These are phyloP conservation scores for Crocallis elinguaria DNA, from an alignment of 2,888 invertebrate genomes.

Conservation along the genomic window DNA sequence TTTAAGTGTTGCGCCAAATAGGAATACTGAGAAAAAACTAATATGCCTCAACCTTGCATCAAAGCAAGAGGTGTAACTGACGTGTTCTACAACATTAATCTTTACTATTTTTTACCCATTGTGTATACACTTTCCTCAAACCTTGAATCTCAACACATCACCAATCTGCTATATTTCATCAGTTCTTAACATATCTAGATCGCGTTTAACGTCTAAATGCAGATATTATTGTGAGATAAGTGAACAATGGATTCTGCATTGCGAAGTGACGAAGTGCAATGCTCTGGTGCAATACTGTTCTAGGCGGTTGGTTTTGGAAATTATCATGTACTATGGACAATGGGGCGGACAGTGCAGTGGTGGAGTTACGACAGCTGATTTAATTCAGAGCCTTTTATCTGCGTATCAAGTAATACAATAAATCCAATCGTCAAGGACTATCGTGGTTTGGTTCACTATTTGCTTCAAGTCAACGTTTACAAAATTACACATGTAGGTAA, in stretches of 20 bases:
- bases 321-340: too few species aligned
- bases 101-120: too few species aligned
- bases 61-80: too few species aligned
- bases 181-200: slow-evolving; percentile 18
- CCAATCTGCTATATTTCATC: slow-evolving; percentile 14
- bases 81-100: too few species aligned
- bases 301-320: slow-evolving; percentile 3
- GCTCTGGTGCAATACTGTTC: slow-evolving; percentile 17
- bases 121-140: not conserved
- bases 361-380: not conserved
- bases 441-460: too few species aligned
- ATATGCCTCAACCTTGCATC: too few species aligned
- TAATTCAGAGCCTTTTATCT: not conserved
- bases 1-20: too few species aligned
- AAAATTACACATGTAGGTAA: too few species aligned
- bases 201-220: slow-evolving; percentile 16
- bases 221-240: slow-evolving; percentile 28
- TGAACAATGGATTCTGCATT: slow-evolving; percentile 23
- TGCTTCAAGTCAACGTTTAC: too few species aligned
- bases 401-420: too few species aligned
- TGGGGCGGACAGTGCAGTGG: not conserved
- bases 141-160: slow-evolving; percentile 7
- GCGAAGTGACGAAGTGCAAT: slow-evolving; percentile 17
- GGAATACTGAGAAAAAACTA: too few species aligned
- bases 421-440: too few species aligned